Evolutionary conservation across 1,140 invertebrate genomes (phyloP), one percentile per base, ranked within the genome.

Genomic region (Adoxophyes honmai): DNA sequence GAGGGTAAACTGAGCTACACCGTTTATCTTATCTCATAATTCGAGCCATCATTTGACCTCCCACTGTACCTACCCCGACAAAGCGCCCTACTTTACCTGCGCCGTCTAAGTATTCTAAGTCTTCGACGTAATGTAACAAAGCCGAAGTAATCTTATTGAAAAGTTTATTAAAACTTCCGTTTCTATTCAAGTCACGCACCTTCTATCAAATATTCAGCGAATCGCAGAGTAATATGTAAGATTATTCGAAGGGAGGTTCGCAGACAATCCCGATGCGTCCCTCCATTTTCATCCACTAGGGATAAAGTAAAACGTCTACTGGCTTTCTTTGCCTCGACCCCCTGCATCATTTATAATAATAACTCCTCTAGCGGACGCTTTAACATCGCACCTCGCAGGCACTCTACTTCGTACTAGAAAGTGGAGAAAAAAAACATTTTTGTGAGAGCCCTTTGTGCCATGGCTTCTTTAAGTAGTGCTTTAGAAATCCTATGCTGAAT

Each of bases 291-390:
- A 57, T 64, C 21, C 55, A n/a, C 42, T 48, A 48, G 54, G 51
- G 60, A 58, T 38, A 33, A 48, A 57, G 44, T 60, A 60, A 66
- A 48, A 59, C 39, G 59, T 56, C 52, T 59, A 53, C 59, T 52
- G 37, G 38, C 52, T 63, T 59, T 62, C 44, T 68, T 62, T 62
- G 21, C 55, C 48, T 62, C 54, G 53, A 55, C 66, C 57, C 57
- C 64, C 63, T 73, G 75, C 68, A 71, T 75, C 68, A 73, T 81
- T 74, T 72, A 75, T 74, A 76, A 75, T 74, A 62, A 74, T 71
- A 78, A 74, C 68, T 71, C 58, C 55, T 63, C 58, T 55, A 64
- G 51, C 37, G 56, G 58, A 70, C 64, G 70, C 74, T 70, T 73
- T 66, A 72, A 70, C 68, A 68, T 78, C 63, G 59, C 62, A 71